Conservation (phyloP, 2,113 vertebrate genomes). For the Trogon surrucura region DNA sequence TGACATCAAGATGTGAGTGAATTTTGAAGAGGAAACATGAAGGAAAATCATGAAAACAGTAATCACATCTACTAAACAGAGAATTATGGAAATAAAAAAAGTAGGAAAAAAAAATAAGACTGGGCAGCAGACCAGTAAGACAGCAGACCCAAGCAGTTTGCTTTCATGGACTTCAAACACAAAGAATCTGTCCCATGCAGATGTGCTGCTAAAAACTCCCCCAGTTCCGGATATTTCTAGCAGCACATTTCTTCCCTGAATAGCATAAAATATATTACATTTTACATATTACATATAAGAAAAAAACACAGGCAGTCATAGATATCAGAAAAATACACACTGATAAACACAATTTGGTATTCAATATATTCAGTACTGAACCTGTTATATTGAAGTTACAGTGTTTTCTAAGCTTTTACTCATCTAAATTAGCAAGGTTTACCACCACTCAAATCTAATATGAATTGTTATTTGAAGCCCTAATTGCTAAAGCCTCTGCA, state of each 20-base stretch:
- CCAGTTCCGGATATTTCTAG: not conserved
- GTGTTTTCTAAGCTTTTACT: conserved; percentile 20
- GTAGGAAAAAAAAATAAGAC: not conserved
- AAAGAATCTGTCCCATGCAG: too few species aligned
- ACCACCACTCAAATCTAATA: conserved; percentile 52
- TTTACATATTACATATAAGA: not conserved
- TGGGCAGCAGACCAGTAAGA: too few species aligned
- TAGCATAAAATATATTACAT: not conserved
- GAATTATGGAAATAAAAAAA: not conserved
- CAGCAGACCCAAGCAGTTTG: too few species aligned
- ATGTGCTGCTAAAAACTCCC: too few species aligned
- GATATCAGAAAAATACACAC: not conserved
- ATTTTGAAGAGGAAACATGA: not conserved
- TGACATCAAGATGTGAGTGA: not conserved
- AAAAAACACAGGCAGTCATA: not conserved
- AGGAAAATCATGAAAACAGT: not conserved
- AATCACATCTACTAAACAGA: not conserved
- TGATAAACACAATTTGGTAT: not conserved
- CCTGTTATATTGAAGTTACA: not conserved
- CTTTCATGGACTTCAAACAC: too few species aligned
- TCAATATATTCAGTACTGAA: not conserved
- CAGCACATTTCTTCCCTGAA: not conserved
- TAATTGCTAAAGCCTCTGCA: conserved; percentile 50
- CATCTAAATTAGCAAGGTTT: conserved; percentile 47
- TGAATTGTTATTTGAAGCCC: conserved; percentile 59